Evolutionary conservation across 2,113 vertebrate species (phyloP).

Genomic region (Epinephelus moara): DNA sequence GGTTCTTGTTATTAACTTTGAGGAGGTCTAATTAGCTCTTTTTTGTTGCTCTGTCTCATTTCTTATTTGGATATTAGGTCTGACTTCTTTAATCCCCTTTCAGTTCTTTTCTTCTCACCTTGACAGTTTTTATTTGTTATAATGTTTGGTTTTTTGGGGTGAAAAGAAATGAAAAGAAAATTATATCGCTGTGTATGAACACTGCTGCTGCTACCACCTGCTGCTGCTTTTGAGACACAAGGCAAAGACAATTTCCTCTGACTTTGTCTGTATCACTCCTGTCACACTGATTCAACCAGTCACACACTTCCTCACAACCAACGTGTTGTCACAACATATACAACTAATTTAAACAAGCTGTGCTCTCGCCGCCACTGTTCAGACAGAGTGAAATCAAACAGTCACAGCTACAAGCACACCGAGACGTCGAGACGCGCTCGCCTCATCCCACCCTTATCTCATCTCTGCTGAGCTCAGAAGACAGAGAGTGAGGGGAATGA

Average conservation of each 20-base stretch:
- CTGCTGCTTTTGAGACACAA: not conserved
- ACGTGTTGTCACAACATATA: not conserved
- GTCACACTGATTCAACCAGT: slow-evolving; percentile 13
- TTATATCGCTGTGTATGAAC: not conserved
- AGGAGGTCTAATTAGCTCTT: not conserved
- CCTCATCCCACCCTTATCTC: slow-evolving; percentile 13
- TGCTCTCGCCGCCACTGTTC: not conserved
- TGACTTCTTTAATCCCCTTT: not conserved
- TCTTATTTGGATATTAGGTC: slow-evolving; percentile 24
- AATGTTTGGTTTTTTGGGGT: not conserved
- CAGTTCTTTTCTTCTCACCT: not conserved
- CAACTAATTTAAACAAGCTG: not conserved
- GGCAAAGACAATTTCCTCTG: slow-evolving; percentile 18
- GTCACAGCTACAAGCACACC: not conserved
- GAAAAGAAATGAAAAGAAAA: not conserved
- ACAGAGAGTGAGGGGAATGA: slow-evolving; percentile 17
- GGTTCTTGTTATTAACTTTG: not conserved
- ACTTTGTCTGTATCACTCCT: slow-evolving; percentile 7
- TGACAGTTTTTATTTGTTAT: not conserved
- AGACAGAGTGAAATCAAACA: slow-evolving; percentile 2
- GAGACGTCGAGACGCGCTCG: not conserved
- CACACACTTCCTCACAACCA: not conserved
- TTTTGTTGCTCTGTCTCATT: slow-evolving; percentile 24
- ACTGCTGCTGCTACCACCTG: not conserved
- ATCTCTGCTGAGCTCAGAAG: slow-evolving; percentile 20